Evolutionary conservation across 2,888 invertebrate genomes (phyloP).

Genomic region (Xestia xanthographa): DNA sequence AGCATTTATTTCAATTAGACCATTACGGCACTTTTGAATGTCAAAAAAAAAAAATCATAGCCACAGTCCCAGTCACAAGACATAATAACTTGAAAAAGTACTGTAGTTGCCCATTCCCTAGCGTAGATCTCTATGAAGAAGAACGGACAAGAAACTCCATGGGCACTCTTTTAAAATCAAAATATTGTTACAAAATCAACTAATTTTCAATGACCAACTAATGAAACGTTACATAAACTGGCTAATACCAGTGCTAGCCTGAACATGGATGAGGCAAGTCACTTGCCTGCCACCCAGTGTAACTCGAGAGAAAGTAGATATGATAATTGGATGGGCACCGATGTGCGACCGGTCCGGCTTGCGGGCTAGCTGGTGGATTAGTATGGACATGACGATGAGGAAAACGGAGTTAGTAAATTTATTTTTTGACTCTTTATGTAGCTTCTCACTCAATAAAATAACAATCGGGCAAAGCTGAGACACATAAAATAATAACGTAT

Average conservation of each 20-base stretch:
- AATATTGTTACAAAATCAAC: too few relatives aligned
- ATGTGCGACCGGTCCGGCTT: slow-evolving; percentile 83
- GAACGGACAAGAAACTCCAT: too few relatives aligned
- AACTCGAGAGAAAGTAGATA: slow-evolving; percentile 88
- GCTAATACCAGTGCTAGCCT: slow-evolving; percentile 47
- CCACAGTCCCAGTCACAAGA: too few relatives aligned
- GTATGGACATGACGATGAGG: slow-evolving; percentile 69
- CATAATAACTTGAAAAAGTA: too few relatives aligned
- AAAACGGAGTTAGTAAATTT: background rate
- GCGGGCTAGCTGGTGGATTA: slow-evolving; percentile 62
- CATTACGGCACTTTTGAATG: too few relatives aligned
- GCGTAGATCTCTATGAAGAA: too few relatives aligned
- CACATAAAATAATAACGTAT: background rate
- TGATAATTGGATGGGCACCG: slow-evolving; percentile 88
- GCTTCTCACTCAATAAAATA: background rate
- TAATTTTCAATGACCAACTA: slow-evolving; percentile 60
- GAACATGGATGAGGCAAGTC: slow-evolving; percentile 65
- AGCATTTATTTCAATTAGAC: too few relatives aligned
- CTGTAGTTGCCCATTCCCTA: too few relatives aligned
- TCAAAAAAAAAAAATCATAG: too few relatives aligned
- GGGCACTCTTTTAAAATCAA: too few relatives aligned
- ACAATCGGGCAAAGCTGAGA: background rate
- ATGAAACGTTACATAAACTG: slow-evolving; percentile 59
- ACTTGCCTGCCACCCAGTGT: slow-evolving; percentile 67
- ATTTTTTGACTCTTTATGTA: background rate